These are phyloP conservation scores for Coracopsis vasa DNA, from an alignment of 2,113 vertebrate genomes.

Conservation along the genomic window DNA sequence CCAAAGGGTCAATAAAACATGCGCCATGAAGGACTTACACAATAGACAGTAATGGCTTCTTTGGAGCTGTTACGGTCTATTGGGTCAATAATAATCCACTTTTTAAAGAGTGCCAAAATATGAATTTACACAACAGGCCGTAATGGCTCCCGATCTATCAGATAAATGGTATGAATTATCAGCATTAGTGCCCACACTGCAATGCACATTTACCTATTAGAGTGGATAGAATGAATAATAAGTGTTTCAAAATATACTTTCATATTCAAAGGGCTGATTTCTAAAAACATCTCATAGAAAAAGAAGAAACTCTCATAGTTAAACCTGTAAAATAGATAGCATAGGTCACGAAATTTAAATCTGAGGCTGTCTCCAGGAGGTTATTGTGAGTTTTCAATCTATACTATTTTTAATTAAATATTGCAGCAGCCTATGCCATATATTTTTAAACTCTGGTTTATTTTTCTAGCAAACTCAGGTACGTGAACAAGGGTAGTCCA, in stretches of 20 bases:
- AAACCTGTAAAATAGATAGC: not conserved
- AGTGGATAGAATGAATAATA: not conserved
- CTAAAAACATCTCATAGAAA: not conserved
- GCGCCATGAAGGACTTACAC: conserved; percentile 63
- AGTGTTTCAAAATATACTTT: not conserved
- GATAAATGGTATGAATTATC: conserved; percentile 60
- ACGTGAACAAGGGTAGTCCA: not conserved
- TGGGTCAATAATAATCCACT: conserved; percentile 75
- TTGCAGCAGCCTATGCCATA: not conserved
- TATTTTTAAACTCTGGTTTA: not conserved
- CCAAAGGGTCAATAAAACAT: conserved; percentile 69
- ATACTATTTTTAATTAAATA: not conserved
- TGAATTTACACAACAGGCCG: conserved; percentile 65
- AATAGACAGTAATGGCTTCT: conserved; percentile 72
- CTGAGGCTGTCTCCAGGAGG: not conserved
- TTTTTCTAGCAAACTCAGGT: not conserved
- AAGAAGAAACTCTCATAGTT: not conserved
- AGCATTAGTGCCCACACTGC: not conserved
- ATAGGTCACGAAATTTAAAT: not conserved
- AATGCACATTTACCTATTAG: not conserved
- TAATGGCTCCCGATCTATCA: conserved; percentile 66
- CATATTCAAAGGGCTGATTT: conserved; percentile 2
- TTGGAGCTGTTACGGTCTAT: conserved; percentile 72
- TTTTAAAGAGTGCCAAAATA: conserved; percentile 75
- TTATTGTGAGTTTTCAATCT: not conserved